Conservation (phyloP, 2,797 vertebrate genomes). For the Rachycentron canadum region DNA sequence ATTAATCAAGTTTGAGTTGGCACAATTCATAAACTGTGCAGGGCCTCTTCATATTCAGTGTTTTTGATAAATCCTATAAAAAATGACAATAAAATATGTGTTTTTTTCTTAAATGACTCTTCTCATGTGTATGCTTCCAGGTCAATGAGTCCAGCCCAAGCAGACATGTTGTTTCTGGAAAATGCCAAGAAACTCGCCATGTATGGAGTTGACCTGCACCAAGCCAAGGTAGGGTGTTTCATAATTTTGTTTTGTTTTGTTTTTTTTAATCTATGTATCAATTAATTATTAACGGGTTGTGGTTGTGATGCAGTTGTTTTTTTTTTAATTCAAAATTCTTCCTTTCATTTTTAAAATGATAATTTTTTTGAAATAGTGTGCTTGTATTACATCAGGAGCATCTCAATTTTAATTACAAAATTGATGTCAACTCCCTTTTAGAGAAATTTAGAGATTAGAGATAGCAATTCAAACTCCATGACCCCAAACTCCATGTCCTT, state of each 20-base stretch:
- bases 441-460: conserved; percentile 56
- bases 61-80: background rate
- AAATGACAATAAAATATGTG: background rate
- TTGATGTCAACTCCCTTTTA: conserved; percentile 51
- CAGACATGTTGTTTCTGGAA: conserved; percentile 96
- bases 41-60: background rate
- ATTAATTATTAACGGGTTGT: conserved; percentile 2
- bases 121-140: conserved; percentile 76
- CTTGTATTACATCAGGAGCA: conserved; percentile 48
- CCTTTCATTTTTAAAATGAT: conserved; percentile 15
- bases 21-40: background rate
- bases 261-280: background rate
- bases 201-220: conserved; percentile 98
- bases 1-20: conserved; percentile 6
- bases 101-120: background rate
- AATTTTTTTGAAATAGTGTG: conserved; percentile 27
- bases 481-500: conserved; percentile 36
- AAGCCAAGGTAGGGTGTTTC: conserved; percentile 90
- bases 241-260: background rate
- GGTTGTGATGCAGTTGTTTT: background rate
- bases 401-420: conserved; percentile 71
- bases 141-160: conserved; percentile 96
- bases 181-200: conserved; percentile 96
- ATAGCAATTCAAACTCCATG: conserved; percentile 57
- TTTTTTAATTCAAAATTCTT: background rate